A percentile compares a stretch with the other conserved stretches of the same genome.
These are phyloP conservation scores for Microplitis demolitor DNA, from an alignment of 1,140 invertebrate species.

Conservation along the genomic window DNA sequence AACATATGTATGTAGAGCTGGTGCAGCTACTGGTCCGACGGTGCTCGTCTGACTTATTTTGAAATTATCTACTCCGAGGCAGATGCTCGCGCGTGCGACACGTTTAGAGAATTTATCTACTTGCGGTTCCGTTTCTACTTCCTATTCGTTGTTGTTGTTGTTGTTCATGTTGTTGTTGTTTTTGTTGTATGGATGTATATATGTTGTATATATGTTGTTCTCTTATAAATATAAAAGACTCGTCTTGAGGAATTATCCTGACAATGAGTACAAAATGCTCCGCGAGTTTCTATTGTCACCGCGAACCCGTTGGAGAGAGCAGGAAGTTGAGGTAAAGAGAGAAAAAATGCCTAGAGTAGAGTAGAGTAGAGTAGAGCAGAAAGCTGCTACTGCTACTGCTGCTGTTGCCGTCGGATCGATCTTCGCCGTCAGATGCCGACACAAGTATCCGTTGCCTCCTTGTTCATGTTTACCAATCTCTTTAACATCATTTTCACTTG, in stretches of 20 bases:
- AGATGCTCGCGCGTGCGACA: slow-evolving; percentile 25
- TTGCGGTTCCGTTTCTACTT: slow-evolving; percentile 10
- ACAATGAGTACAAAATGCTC: slow-evolving; percentile 27
- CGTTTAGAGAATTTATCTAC: slow-evolving; percentile 22
- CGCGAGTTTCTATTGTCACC: slow-evolving; percentile 17
- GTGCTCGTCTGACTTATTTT: slow-evolving; percentile 24
- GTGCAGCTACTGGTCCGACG: not conserved
- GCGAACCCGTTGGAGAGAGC: not conserved
- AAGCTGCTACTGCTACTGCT: not conserved
- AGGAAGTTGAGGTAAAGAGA: no score
- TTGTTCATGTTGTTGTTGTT: not conserved
- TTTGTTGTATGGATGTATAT: not conserved
- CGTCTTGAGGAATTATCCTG: slow-evolving; percentile 21
- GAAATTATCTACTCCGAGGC: slow-evolving; percentile 25
- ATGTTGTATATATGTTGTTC: not conserved
- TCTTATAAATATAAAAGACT: not conserved
- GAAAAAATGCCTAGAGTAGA: not conserved
- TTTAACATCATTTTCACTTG: not conserved
- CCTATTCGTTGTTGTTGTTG: not conserved
- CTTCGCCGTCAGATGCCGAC: slow-evolving; percentile 41
- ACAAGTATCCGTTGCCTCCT: slow-evolving; percentile 28
- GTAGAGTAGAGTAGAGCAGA: not conserved
- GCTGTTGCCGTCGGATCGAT: slow-evolving; percentile 16
- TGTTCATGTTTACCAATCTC: slow-evolving; percentile 14
- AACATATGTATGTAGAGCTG: slow-evolving; percentile 10